These are phyloP conservation scores for Eulemur coronatus DNA, from an alignment of 2,797 vertebrate species.

Conservation along the genomic window DNA sequence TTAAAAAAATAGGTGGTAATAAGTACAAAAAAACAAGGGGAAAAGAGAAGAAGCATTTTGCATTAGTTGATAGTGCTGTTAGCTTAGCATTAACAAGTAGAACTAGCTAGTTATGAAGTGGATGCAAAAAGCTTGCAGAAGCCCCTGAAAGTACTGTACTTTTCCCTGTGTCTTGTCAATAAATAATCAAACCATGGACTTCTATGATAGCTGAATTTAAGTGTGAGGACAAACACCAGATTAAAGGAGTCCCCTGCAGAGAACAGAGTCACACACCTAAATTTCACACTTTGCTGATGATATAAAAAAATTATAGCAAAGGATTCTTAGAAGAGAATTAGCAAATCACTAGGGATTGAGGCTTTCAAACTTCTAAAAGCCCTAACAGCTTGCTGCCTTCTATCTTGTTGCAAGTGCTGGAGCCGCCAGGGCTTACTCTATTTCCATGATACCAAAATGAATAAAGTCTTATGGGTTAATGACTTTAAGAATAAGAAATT, in stretches of 20 bases:
- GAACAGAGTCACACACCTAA: background rate
- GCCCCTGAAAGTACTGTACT: background rate
- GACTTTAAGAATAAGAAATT: background rate
- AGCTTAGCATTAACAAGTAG: background rate
- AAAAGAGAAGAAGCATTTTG: background rate
- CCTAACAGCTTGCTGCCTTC: background rate
- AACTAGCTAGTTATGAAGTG: background rate
- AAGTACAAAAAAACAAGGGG: background rate
- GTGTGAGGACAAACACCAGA: constrained; percentile 12
- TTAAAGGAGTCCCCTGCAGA: constrained; percentile 36
- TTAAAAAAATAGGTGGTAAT: background rate
- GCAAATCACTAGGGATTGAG: background rate
- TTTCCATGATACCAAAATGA: background rate
- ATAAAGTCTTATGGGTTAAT: background rate
- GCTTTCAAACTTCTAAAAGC: background rate
- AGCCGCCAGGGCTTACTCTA: background rate
- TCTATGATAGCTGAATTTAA: background rate
- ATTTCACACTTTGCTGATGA: constrained; percentile 45
- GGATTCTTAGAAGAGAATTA: constrained; percentile 3
- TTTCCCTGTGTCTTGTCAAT: background rate
- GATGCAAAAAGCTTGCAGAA: background rate
- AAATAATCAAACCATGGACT: constrained; percentile 13
- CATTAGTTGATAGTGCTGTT: background rate
- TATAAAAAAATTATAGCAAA: constrained; percentile 5
- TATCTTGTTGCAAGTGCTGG: background rate